These are phyloP conservation scores for Microcebus jonahi DNA, from an alignment of 2,113 vertebrate genomes.

Conservation along the genomic window DNA sequence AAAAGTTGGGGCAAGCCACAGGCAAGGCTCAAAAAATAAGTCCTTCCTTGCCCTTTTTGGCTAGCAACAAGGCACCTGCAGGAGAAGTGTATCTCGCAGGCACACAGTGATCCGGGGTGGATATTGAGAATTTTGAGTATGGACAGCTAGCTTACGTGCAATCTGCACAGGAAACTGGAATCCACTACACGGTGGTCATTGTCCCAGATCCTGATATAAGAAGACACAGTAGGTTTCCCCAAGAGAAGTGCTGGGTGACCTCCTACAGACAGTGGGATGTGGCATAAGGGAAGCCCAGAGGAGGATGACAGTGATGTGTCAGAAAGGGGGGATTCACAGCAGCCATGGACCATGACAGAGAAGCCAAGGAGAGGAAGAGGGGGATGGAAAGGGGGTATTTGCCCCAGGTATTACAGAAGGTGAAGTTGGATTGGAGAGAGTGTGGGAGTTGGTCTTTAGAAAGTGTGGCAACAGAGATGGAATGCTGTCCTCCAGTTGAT, in stretches of 20 bases:
- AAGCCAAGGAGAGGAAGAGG: neutral
- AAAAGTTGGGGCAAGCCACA: neutral
- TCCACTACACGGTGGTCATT: neutral
- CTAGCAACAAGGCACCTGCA: neutral
- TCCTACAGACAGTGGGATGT: neutral
- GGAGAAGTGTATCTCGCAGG: neutral
- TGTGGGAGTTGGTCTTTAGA: neutral
- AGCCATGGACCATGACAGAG: neutral
- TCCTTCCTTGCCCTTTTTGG: neutral
- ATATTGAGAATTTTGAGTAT: neutral
- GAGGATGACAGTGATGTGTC: neutral
- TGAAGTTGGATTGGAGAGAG: neutral
- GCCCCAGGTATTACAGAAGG: neutral
- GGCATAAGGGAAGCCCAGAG: neutral
- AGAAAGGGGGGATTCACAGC: neutral
- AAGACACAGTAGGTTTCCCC: neutral
- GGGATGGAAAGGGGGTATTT: neutral
- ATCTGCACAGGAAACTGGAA: neutral
- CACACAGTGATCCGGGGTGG: neutral
- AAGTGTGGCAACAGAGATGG: neutral
- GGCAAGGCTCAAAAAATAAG: neutral
- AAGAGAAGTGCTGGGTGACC: neutral
- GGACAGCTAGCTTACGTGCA: neutral
- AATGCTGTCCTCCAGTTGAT: neutral
- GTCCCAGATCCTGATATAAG: neutral